Percentiles rank a stretch among this genome's conserved stretches.
These are phyloP conservation scores for Enchytraeus crypticus DNA, from an alignment of 2,888 invertebrate genomes.

Conservation along the genomic window DNA sequence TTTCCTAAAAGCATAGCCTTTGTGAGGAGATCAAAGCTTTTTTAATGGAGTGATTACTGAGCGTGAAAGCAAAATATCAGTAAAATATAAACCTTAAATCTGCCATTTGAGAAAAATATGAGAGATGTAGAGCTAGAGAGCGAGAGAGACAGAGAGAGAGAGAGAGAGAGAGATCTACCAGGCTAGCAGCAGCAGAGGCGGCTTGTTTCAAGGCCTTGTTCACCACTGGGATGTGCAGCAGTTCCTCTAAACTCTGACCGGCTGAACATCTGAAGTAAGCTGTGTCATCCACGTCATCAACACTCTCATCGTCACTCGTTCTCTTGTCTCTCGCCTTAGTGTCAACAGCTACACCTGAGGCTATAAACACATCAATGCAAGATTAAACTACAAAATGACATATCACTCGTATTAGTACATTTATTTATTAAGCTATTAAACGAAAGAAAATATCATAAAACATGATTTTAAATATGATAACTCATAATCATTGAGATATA, in stretches of 20 bases:
- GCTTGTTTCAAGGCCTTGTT: background rate
- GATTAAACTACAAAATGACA: no score
- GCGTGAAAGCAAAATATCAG: background rate
- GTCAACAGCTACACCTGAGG: no score
- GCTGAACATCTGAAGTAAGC: background rate
- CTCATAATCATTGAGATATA: no score
- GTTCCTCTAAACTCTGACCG: background rate
- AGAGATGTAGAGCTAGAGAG: background rate
- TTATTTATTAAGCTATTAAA: no score
- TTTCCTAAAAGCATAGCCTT: no score
- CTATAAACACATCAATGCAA: no score
- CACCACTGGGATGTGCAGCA: background rate
- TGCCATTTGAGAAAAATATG: background rate
- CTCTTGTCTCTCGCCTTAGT: no score
- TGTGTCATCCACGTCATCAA: background rate
- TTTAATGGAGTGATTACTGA: background rate
- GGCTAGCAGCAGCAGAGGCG: background rate
- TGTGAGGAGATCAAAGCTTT: no score
- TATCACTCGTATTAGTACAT: no score
- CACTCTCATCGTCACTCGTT: no score
- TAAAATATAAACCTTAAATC: background rate
- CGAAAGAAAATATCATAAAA: no score
- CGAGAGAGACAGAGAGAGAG: background rate
- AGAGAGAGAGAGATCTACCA: background rate
- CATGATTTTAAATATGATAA: no score